Evolutionary conservation across 2,113 vertebrate genomes (phyloP).

Genomic region (Furnarius figulus): DNA sequence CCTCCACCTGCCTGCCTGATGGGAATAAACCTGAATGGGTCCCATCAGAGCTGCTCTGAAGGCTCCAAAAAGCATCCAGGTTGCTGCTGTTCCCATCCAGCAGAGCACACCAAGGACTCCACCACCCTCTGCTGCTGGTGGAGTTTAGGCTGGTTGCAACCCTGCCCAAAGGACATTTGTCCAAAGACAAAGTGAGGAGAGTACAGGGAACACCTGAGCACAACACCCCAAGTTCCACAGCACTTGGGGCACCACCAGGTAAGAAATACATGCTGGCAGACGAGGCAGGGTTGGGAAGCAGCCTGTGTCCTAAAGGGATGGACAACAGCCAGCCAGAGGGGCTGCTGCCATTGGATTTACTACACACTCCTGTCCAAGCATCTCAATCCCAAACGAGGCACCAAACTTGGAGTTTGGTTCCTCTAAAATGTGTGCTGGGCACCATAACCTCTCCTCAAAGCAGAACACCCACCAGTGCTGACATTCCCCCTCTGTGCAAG

Average conservation of each 20-base stretch:
- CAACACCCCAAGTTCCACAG: rapidly evolving
- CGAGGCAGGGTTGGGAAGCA: background rate
- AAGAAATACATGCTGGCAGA: background rate
- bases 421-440: rapidly evolving
- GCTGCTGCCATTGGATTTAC: too few relatives aligned
- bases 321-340: background rate
- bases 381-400: background rate
- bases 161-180: rapidly evolving
- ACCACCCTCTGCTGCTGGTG: background rate
- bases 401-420: background rate
- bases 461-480: background rate
- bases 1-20: background rate
- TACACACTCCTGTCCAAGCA: background rate
- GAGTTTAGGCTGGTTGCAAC: background rate
- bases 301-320: background rate
- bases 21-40: rapidly evolving
- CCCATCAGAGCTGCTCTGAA: background rate
- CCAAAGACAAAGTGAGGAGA: background rate
- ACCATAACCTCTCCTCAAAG: background rate
- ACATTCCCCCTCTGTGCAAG: rapidly evolving
- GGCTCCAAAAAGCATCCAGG: background rate
- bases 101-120: rapidly evolving
- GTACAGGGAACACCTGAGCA: background rate
- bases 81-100: background rate
- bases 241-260: background rate